Conservation (phyloP, 2,113 vertebrate genomes). For the Limanda limanda region DNA sequence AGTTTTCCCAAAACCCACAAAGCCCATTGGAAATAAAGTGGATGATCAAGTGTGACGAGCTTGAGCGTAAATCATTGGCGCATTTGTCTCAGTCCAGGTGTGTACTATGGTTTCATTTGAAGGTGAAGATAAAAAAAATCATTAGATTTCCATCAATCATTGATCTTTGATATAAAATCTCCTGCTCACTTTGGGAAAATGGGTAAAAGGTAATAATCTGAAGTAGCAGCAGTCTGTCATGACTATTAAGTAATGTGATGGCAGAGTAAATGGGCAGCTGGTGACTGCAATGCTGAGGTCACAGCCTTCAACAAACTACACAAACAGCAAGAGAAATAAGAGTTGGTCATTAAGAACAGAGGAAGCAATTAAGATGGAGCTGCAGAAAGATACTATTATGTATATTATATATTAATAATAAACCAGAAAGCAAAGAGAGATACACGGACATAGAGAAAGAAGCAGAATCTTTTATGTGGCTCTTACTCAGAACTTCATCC, state of each 20-base stretch:
- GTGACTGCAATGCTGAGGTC: constrained; percentile 49
- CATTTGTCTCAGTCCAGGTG: constrained; percentile 27
- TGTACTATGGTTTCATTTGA: not conserved
- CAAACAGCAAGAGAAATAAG: not conserved
- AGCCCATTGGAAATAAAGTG: constrained; percentile 3
- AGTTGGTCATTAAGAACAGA: not conserved
- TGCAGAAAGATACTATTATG: not conserved
- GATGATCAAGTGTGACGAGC: not conserved
- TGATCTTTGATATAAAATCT: constrained; percentile 39
- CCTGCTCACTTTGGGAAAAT: constrained; percentile 5
- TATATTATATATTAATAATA: not conserved
- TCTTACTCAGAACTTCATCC: constrained; percentile 47
- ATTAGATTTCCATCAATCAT: constrained; percentile 59
- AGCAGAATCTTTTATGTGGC: constrained; percentile 39
- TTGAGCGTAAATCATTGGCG: not conserved
- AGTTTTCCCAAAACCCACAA: constrained; percentile 1
- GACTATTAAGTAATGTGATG: constrained; percentile 53
- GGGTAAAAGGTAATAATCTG: constrained; percentile 33
- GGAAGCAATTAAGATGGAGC: not conserved
- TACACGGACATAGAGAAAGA: constrained; percentile 9
- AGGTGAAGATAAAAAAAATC: not conserved
- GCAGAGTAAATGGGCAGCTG: constrained; percentile 52
- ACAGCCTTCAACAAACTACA: constrained; percentile 24
- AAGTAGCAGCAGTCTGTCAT: constrained; percentile 15
- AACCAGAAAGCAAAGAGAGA: constrained; percentile 7